Evolutionary conservation across 2,797 vertebrate genomes (phyloP).

Genomic region (Galagoides demidoff): DNA sequence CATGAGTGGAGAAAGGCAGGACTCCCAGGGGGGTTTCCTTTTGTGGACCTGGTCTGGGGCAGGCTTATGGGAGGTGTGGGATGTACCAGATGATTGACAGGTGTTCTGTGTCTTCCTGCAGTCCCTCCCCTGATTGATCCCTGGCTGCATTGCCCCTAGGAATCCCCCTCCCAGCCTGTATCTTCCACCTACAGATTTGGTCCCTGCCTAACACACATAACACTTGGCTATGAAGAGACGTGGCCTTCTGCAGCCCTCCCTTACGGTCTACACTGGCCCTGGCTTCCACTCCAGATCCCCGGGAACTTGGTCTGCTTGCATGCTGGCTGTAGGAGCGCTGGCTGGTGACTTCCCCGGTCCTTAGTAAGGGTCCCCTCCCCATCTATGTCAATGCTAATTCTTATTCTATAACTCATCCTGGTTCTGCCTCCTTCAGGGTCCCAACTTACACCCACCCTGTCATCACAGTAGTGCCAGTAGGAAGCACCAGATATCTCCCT

Average conservation of each 20-base stretch:
- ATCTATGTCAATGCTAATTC: background rate
- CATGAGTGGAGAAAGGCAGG: no score
- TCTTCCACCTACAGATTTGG: no score
- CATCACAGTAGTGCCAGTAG: background rate
- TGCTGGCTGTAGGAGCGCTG: background rate
- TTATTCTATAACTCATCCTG: fast-evolving
- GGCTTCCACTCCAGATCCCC: background rate
- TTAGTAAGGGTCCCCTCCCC: background rate
- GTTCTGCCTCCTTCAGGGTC: background rate
- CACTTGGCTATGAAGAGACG: background rate
- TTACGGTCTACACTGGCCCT: fast-evolving
- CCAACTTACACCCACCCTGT: fast-evolving
- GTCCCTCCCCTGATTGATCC: no score
- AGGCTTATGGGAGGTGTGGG: no score
- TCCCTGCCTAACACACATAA: no score
- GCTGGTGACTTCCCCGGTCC: background rate
- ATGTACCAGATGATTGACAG: no score
- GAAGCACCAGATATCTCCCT: background rate
- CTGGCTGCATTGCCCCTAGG: no score
- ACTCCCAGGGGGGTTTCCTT: no score
- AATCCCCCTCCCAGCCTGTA: no score
- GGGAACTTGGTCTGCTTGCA: background rate
- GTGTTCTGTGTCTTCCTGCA: no score
- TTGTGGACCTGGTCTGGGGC: no score
- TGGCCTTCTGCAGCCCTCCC: background rate